Percentiles rank a stretch among this genome's conserved stretches.
Evolutionary conservation across 1,140 invertebrate genomes (phyloP).

Genomic region (Trachymyrmex cornetzi): DNA sequence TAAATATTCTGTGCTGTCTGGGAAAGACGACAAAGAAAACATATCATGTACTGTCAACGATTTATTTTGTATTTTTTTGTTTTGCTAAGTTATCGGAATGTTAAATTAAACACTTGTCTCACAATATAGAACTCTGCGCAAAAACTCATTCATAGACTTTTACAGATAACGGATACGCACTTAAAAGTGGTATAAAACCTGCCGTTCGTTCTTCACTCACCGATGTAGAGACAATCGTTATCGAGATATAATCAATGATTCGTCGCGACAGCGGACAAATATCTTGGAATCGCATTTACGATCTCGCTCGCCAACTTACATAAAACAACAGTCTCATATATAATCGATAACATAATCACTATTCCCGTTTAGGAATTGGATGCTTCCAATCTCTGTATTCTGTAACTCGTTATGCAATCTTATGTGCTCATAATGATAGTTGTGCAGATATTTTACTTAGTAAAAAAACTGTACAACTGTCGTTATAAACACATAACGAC

Average conservation of each 20-base stretch:
- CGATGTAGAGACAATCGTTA: conserved; percentile 46
- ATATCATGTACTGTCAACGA: conserved; percentile 63
- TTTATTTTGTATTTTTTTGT: conserved; percentile 67
- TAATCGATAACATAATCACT: conserved; percentile 33
- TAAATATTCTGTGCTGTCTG: no score
- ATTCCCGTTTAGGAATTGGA: conserved; percentile 35
- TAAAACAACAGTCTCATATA: conserved; percentile 64
- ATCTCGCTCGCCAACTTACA: conserved; percentile 20
- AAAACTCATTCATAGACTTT: conserved; percentile 54
- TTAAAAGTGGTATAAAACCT: conserved; percentile 40
- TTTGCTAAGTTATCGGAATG: conserved; percentile 67
- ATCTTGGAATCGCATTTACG: conserved; percentile 19
- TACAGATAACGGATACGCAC: conserved; percentile 44
- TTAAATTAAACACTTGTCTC: conserved; percentile 70
- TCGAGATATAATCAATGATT: conserved; percentile 12
- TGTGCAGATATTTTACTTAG: no score
- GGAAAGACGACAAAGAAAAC: not conserved
- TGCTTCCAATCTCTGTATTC: not conserved
- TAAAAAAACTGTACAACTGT: no score
- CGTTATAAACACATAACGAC: no score
- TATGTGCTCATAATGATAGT: no score
- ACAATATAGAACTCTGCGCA: conserved; percentile 54
- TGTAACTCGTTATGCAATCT: no score
- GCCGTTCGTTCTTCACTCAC: conserved; percentile 18
- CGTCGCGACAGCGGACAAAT: not conserved